A percentile compares a stretch with the other conserved stretches of the same genome.
phyloP scores from a whole-genome alignment of 2,113 vertebrate species.

The Colossoma macropomum region DNA sequence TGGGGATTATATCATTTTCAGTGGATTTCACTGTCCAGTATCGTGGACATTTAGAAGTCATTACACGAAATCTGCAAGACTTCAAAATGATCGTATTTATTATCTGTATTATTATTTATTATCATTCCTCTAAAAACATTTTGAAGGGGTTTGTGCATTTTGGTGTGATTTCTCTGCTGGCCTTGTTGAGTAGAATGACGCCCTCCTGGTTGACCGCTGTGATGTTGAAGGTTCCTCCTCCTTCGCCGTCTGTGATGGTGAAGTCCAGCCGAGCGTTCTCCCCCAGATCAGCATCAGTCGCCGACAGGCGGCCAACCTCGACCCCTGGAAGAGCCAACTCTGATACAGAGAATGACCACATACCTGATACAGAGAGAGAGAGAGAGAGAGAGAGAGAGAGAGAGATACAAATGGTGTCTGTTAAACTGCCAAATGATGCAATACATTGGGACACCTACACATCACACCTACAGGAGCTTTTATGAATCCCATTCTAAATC shows the following conservation, averaged over 20 bases:
- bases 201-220: conserved; percentile 80
- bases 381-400: conserved; percentile 1
- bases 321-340: conserved; percentile 85
- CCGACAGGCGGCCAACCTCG: conserved; percentile 84
- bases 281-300: conserved; percentile 84
- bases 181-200: conserved; percentile 84
- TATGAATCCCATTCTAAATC: too few species aligned
- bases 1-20: too few species aligned
- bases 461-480: too few species aligned
- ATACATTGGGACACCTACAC: too few species aligned
- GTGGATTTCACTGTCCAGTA: too few species aligned
- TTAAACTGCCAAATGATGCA: too few species aligned
- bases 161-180: conserved; percentile 51
- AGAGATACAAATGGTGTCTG: neutral
- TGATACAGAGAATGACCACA: conserved; percentile 84
- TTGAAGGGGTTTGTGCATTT: too few species aligned
- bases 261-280: conserved; percentile 87
- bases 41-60: too few species aligned
- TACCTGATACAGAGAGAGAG: conserved; percentile 43
- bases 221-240: conserved; percentile 82
- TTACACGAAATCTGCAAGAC: too few species aligned
- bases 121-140: too few species aligned
- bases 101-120: too few species aligned
- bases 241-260: conserved; percentile 81
- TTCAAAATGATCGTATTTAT: too few species aligned